A percentile compares a stretch with the other conserved stretches of the same genome.
Conservation (phyloP, 2,888 invertebrate genomes). For the Hirtodrosophila alboralis region DNA sequence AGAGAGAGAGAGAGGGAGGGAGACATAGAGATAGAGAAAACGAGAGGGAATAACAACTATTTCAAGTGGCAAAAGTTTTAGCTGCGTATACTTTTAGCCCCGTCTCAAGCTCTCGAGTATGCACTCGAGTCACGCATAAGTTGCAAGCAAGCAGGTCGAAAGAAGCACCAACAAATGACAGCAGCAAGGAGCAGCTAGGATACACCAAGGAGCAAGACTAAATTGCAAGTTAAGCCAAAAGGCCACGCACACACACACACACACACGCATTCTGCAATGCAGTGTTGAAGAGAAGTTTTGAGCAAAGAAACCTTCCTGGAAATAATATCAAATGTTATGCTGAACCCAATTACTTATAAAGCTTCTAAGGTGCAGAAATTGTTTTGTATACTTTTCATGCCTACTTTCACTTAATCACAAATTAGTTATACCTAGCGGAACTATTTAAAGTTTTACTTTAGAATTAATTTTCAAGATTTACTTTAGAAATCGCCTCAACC, state of each 20-base stretch:
- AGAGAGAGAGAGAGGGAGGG: background rate
- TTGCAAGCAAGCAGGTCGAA: conserved; percentile 73
- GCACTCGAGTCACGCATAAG: conserved; percentile 79
- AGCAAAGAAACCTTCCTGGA: conserved; percentile 11
- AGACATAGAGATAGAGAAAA: background rate
- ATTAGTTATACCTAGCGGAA: too few species aligned
- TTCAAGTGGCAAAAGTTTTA: conserved; percentile 78
- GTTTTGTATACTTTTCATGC: too few species aligned
- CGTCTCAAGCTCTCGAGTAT: conserved; percentile 69
- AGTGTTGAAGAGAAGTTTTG: conserved; percentile 31
- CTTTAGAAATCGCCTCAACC: too few species aligned
- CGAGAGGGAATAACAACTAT: conserved; percentile 64
- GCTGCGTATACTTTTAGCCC: conserved; percentile 74
- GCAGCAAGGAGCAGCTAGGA: conserved; percentile 25
- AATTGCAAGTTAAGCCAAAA: conserved; percentile 77
- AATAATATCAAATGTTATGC: conserved; percentile 29
- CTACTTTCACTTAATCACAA: too few species aligned
- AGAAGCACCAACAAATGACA: conserved; percentile 72
- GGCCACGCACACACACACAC: conserved; percentile 48
- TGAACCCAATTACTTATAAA: conserved; percentile 27
- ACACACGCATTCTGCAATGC: conserved; percentile 2
- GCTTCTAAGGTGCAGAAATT: too few species aligned
- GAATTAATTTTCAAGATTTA: too few species aligned
- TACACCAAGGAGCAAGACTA: conserved; percentile 49
- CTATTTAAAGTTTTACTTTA: too few species aligned